Conservation (phyloP, 2,888 invertebrate species). For the Drosophila maculinotata region DNA sequence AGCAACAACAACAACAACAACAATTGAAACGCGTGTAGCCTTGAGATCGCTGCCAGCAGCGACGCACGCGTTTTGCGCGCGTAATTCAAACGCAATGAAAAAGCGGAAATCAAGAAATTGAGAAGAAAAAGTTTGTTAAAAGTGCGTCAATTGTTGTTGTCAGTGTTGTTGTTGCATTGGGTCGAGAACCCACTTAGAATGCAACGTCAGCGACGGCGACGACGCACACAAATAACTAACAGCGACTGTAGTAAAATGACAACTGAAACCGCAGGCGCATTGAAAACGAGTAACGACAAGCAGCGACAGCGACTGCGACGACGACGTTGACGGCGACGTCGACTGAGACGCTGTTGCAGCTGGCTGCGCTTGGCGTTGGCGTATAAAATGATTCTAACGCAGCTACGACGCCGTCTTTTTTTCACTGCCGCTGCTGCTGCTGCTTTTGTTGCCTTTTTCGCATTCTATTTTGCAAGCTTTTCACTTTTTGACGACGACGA, state of each 20-base stretch:
- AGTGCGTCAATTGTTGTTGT: constrained; percentile 43
- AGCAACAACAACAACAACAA: constrained; percentile 16
- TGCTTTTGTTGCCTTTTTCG: constrained; percentile 25
- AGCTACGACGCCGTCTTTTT: constrained; percentile 29
- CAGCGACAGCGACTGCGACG: constrained; percentile 34
- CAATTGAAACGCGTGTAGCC: constrained; percentile 47
- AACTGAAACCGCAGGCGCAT: constrained; percentile 78
- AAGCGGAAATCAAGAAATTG: constrained; percentile 21
- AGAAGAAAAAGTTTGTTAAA: constrained; percentile 17
- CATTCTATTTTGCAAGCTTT: constrained; percentile 63
- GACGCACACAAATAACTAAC: constrained; percentile 79
- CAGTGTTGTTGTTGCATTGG: constrained; percentile 30
- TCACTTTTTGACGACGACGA: constrained; percentile 63
- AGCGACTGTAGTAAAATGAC: constrained; percentile 79
- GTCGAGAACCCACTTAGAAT: constrained; percentile 64
- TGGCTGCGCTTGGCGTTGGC: constrained; percentile 49
- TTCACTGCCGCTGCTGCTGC: background rate
- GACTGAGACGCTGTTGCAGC: constrained; percentile 42
- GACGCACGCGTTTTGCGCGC: constrained; percentile 42
- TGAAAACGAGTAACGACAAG: constrained; percentile 71
- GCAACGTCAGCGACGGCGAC: constrained; percentile 65
- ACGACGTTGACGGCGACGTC: constrained; percentile 21
- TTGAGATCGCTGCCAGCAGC: constrained; percentile 52
- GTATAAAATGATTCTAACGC: constrained; percentile 54
- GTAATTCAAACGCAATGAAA: constrained; percentile 29